phyloP scores from a whole-genome alignment of 2,888 invertebrate species.

The Pandemis corylana region DNA sequence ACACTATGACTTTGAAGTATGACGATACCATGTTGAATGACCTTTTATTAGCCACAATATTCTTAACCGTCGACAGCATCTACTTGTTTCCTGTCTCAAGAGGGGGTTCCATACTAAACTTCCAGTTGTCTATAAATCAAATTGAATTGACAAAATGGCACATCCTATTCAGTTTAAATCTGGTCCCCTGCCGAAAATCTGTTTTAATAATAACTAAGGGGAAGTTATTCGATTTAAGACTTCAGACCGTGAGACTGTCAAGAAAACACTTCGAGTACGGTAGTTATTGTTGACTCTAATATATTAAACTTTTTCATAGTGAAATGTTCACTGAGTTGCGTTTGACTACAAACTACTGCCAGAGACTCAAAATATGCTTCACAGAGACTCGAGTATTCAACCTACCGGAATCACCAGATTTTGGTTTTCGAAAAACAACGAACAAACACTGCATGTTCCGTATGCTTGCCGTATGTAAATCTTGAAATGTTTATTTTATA shows the following conservation, averaged over 20 bases:
- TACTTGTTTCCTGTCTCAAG: constrained; percentile 71
- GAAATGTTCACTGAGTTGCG: too few species aligned
- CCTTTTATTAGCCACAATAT: constrained; percentile 49
- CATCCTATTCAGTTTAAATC: constrained; percentile 62
- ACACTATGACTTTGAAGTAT: constrained; percentile 17
- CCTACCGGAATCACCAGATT: too few species aligned
- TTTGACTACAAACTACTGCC: too few species aligned
- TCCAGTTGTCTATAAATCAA: constrained; percentile 51
- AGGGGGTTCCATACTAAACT: constrained; percentile 53
- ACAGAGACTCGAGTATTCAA: too few species aligned
- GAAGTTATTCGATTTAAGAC: not conserved
- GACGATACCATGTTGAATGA: constrained; percentile 45
- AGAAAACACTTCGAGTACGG: too few species aligned
- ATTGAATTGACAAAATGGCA: constrained; percentile 73
- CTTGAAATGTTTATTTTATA: not conserved
- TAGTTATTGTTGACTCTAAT: too few species aligned
- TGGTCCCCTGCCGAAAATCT: constrained; percentile 27
- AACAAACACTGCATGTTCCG: too few species aligned
- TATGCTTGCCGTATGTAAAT: too few species aligned
- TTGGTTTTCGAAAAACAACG: too few species aligned
- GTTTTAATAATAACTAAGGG: constrained; percentile 7
- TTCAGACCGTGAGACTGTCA: not conserved
- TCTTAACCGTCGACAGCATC: constrained; percentile 56
- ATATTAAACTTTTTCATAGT: too few species aligned
- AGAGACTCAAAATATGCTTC: too few species aligned